Conservation (phyloP, 1,140 invertebrate genomes). For the Halesus radiatus region DNA sequence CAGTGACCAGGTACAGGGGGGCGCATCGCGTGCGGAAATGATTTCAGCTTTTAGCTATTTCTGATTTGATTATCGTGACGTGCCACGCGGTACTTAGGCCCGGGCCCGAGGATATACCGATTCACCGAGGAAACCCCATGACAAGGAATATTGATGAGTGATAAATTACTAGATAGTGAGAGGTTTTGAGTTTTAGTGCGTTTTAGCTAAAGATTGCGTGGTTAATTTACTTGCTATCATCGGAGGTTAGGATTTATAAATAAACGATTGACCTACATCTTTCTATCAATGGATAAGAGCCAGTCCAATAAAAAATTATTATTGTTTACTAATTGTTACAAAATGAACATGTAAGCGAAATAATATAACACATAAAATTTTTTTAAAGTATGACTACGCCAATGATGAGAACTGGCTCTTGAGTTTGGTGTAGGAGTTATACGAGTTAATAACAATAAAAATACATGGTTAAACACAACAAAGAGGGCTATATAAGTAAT, state of each 20-base stretch:
- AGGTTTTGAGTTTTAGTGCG: neutral
- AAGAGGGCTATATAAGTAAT: too few relatives aligned
- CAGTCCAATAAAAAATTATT: too few relatives aligned
- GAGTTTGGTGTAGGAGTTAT: too few relatives aligned
- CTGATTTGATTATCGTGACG: conserved; percentile 34
- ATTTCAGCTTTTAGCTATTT: conserved; percentile 14
- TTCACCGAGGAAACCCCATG: conserved; percentile 14
- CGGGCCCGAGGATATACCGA: neutral
- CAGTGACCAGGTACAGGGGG: neutral
- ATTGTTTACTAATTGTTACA: too few relatives aligned
- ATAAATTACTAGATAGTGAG: neutral
- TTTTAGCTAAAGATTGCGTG: neutral
- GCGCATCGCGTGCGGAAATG: conserved; percentile 17
- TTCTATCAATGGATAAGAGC: neutral
- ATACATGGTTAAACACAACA: too few relatives aligned
- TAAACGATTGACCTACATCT: neutral
- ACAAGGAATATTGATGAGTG: neutral
- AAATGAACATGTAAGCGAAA: too few relatives aligned
- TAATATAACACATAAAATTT: too few relatives aligned
- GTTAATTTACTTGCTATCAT: neutral
- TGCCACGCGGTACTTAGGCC: neutral
- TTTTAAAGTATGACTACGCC: too few relatives aligned
- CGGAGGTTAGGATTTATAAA: neutral
- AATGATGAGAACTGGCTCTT: too few relatives aligned
- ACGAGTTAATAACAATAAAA: too few relatives aligned